Conservation (phyloP, 2,113 vertebrate genomes). For the Tragelaphus imberbis region DNA sequence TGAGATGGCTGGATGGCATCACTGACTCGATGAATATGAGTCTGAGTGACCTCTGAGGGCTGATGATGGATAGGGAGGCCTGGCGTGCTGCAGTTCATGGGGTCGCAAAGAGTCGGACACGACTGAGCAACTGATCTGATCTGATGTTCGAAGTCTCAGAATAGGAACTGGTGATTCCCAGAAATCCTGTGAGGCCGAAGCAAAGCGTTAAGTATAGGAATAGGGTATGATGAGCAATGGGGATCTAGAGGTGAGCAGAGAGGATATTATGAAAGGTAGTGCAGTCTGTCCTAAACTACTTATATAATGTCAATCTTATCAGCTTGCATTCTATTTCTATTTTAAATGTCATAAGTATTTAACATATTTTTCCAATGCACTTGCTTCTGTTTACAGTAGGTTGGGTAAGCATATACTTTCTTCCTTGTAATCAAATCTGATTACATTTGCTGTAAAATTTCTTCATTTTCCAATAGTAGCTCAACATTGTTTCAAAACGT, state of each 20-base stretch:
- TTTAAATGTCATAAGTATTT: neutral
- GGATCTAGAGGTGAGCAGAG: neutral
- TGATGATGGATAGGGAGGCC: no score
- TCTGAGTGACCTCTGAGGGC: no score
- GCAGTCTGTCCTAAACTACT: neutral
- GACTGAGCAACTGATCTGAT: no score
- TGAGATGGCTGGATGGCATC: no score
- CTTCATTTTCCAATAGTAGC: neutral
- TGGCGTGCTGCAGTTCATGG: no score
- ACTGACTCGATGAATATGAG: no score
- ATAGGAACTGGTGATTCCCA: neutral
- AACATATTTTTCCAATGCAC: neutral
- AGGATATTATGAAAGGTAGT: neutral
- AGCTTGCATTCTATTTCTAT: neutral
- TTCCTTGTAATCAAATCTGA: neutral
- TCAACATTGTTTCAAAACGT: neutral
- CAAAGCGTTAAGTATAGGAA: fast-evolving
- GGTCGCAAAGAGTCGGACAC: no score
- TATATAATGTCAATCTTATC: neutral
- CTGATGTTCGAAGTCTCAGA: neutral
- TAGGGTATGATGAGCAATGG: neutral
- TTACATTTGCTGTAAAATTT: neutral
- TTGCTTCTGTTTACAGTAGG: neutral
- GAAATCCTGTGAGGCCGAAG: neutral
- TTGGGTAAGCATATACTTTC: neutral